Evolutionary conservation across 2,888 invertebrate species (phyloP).

Genomic region (Stegophylla sp.): DNA sequence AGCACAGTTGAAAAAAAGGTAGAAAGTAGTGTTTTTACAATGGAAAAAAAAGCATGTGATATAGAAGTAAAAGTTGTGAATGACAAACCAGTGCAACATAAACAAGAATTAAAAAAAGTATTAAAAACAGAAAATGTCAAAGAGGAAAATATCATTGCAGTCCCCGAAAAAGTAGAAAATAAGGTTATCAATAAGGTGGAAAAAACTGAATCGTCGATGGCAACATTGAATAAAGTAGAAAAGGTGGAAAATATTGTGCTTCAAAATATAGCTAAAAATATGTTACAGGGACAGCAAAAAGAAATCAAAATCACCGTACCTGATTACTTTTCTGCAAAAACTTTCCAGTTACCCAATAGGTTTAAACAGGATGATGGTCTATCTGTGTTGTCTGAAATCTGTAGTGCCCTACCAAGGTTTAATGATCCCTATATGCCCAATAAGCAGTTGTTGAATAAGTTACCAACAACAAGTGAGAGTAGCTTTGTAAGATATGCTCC

Average conservation of each 20-base stretch:
- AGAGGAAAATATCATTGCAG: constrained; percentile 31
- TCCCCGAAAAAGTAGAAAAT: constrained; percentile 38
- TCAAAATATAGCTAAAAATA: constrained; percentile 24
- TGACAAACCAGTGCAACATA: not conserved
- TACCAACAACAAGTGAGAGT: not conserved
- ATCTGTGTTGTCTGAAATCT: constrained; percentile 48
- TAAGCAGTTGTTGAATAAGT: constrained; percentile 34
- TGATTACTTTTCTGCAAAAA: not conserved
- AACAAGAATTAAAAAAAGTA: constrained; percentile 9
- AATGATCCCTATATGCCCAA: constrained; percentile 35
- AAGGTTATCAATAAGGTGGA: not conserved
- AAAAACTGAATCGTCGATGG: constrained; percentile 16
- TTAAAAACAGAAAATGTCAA: constrained; percentile 41
- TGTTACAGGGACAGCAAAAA: constrained; percentile 29
- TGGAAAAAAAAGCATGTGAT: not conserved
- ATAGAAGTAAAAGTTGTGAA: constrained; percentile 12
- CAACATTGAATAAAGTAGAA: constrained; percentile 15
- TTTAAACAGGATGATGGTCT: constrained; percentile 51
- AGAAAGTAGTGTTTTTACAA: too few relatives aligned
- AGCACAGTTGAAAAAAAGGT: too few relatives aligned
- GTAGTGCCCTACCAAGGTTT: constrained; percentile 46
- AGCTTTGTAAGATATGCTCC: constrained; percentile 9
- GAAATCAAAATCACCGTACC: constrained; percentile 50
- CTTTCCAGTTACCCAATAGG: constrained; percentile 38
- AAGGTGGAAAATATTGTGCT: constrained; percentile 25